Evolutionary conservation across 2,113 vertebrate genomes (phyloP), one percentile per base, ranked within the genome.

Genomic region (Rhipidura dahli): DNA sequence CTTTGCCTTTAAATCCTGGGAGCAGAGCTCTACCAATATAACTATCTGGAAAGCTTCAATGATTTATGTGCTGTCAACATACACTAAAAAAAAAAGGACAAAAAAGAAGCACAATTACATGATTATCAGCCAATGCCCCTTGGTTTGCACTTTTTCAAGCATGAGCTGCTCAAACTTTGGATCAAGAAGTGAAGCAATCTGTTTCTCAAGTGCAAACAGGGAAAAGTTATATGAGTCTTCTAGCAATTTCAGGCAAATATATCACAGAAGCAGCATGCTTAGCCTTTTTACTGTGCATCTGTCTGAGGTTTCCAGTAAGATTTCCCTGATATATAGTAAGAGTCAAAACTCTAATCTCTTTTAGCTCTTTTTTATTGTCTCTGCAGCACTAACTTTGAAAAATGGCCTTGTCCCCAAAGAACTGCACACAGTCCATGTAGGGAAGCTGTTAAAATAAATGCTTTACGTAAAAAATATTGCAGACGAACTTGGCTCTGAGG

Each of bases 241-340:
- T 89, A 98, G 96, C 94, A 97, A 97, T 97, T 96, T 91, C 95
- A 97, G 95, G 94, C 91, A 97, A 96, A 97, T 97, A 95, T 93
- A 92, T 97, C 93, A 78, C 92, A 96, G 94, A 88, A 96, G 96
- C 97, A 97, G 95, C 96, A 97, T 89, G 96, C 92, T 94, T 96
- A 86, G 92, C 85, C 95, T 96, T 97, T 96, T 97, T 89, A 91
- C 79, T 87, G 95, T 96, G 96, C 96, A 92, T 96, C 96, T 96
- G 97, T 95, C 96, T 96, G 95, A 96, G 94, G 85, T 95, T 96
- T 92, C 93, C 92, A 96, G 90, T 91, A 96, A 93, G 92, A 89
- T 92, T 93, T 92, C 66, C 42, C 89, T 96, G 96, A 96, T 96
- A 96, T 94, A 93, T 92, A 83, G 95, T 88, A 90, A 84, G 91